Conservation (phyloP, 2,888 invertebrate species). For the Drosophila limbata region DNA sequence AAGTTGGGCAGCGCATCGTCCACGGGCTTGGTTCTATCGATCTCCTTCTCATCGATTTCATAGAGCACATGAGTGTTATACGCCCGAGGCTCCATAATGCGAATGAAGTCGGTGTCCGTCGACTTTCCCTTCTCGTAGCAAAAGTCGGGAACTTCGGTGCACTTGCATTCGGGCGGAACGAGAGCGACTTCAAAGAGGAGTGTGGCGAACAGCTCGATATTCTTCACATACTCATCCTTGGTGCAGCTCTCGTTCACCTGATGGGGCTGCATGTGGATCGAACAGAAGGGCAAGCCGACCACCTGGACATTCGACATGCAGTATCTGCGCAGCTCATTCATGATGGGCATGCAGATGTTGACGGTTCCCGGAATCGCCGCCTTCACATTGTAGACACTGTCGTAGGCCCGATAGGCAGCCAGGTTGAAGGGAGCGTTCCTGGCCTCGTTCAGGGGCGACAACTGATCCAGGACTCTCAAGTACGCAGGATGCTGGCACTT, state of each 20-base stretch:
- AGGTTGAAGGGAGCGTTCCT: slow-evolving; percentile 10
- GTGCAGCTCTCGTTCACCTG: slow-evolving; percentile 33
- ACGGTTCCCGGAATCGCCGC: slow-evolving; percentile 43
- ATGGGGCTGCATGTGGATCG: slow-evolving; percentile 27
- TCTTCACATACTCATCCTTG: slow-evolving; percentile 22
- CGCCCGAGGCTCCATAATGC: background rate
- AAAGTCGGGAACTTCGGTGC: slow-evolving; percentile 29
- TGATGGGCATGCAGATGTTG: slow-evolving; percentile 23
- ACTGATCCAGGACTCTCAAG: slow-evolving; percentile 29
- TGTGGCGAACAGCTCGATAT: slow-evolving; percentile 25
- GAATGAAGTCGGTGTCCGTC: slow-evolving; percentile 31
- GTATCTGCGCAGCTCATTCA: slow-evolving; percentile 42
- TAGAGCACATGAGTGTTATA: slow-evolving; percentile 25
- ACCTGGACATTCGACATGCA: slow-evolving; percentile 31
- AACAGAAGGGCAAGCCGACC: slow-evolving; percentile 49
- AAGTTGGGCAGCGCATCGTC: background rate
- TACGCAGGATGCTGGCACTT: slow-evolving; percentile 29
- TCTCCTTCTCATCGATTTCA: slow-evolving; percentile 34
- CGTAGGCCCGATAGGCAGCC: slow-evolving; percentile 29
- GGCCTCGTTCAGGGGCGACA: slow-evolving; percentile 34
- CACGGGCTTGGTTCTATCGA: background rate
- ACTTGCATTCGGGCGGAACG: slow-evolving; percentile 48
- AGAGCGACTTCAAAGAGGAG: slow-evolving; percentile 48
- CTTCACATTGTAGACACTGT: slow-evolving; percentile 7
- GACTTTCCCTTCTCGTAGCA: slow-evolving; percentile 35